Evolutionary conservation across 2,888 invertebrate species (phyloP).

Genomic region (Nysson spinosus): DNA sequence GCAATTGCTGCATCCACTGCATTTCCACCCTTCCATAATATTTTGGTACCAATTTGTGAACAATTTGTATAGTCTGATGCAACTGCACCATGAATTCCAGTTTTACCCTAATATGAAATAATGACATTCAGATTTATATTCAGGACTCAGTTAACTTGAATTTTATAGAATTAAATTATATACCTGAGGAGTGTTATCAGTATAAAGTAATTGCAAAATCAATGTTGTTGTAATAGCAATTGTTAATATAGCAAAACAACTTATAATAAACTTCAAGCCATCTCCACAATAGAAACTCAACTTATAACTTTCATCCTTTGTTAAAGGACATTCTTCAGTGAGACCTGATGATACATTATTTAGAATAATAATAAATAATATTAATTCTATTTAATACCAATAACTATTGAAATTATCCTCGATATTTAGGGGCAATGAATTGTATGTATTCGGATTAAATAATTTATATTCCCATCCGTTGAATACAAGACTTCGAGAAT

Average conservation of each 20-base stretch:
- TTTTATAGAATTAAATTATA: no score
- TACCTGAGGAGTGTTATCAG: constrained; percentile 83
- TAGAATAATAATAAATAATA: neutral
- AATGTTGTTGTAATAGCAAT: constrained; percentile 85
- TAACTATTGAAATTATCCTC: no score
- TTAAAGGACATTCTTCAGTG: constrained; percentile 72
- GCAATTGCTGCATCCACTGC: constrained; percentile 88
- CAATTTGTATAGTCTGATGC: constrained; percentile 85
- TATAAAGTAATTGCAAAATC: constrained; percentile 85
- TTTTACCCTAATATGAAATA: constrained; percentile 43
- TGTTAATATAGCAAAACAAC: constrained; percentile 83
- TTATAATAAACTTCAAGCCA: constrained; percentile 83
- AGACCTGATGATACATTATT: constrained; percentile 29
- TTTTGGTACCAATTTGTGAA: constrained; percentile 84
- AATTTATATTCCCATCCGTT: no score
- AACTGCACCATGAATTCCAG: constrained; percentile 83
- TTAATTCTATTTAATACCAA: neutral
- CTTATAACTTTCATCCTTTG: constrained; percentile 62
- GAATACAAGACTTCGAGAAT: no score
- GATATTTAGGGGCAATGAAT: no score
- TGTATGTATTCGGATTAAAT: no score
- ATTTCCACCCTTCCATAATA: constrained; percentile 85
- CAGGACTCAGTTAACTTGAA: neutral
- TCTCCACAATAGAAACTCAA: constrained; percentile 72
- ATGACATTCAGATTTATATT: neutral